Evolutionary conservation across 2,797 vertebrate species (phyloP).

Genomic region (Lindbergichthys nudifrons): DNA sequence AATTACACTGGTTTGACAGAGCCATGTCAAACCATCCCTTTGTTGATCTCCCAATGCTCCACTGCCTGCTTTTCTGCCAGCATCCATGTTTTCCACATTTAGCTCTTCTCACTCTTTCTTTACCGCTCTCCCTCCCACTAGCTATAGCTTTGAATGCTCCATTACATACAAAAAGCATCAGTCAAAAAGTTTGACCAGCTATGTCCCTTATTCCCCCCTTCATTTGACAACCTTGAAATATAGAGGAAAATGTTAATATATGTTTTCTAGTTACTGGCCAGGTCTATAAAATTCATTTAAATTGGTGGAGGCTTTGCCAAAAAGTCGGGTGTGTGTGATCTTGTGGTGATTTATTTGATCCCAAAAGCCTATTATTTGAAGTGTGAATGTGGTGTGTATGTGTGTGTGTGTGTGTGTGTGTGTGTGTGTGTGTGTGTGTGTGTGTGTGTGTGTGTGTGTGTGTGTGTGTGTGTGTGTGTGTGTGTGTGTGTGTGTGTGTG

Average conservation of each 20-base stretch:
- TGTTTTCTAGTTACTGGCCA: constrained; percentile 72
- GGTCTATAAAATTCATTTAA: constrained; percentile 76
- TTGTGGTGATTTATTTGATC: constrained; percentile 77
- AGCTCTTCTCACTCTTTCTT: constrained; percentile 68
- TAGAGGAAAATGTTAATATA: constrained; percentile 77
- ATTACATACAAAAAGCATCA: constrained; percentile 62
- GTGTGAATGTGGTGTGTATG: constrained; percentile 58
- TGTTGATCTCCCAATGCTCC: constrained; percentile 70
- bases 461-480: neutral
- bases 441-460: neutral
- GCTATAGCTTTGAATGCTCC: constrained; percentile 65
- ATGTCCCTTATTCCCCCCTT: constrained; percentile 52
- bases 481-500: no score
- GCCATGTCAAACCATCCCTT: constrained; percentile 79
- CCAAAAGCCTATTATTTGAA: constrained; percentile 74
- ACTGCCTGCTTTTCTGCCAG: constrained; percentile 59
- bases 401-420: neutral
- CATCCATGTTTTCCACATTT: constrained; percentile 83
- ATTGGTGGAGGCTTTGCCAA: constrained; percentile 66
- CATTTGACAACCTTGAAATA: constrained; percentile 74
- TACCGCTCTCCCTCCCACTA: constrained; percentile 49
- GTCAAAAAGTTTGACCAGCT: constrained; percentile 78
- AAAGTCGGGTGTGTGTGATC: constrained; percentile 67
- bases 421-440: constrained; percentile 59
- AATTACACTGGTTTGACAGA: constrained; percentile 83